phyloP scores from a whole-genome alignment of 2,797 vertebrate genomes.

The Poecilia wingei region DNA sequence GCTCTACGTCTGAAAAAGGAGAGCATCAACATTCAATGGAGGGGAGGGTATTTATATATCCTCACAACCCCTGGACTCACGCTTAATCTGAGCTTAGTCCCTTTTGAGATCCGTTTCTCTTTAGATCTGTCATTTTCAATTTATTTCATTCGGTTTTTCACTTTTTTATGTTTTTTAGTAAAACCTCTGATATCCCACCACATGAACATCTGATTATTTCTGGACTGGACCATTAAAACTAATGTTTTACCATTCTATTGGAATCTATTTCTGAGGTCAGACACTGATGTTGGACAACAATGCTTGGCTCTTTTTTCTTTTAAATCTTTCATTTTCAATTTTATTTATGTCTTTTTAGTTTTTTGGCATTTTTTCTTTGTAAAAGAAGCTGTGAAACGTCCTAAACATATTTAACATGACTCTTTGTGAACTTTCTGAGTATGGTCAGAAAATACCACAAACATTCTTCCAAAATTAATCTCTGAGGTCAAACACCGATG shows the following conservation, averaged over 20 bases:
- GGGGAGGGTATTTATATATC: conserved; percentile 70
- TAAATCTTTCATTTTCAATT: no score
- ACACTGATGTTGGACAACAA: neutral
- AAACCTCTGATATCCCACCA: neutral
- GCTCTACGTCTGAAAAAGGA: conserved; percentile 51
- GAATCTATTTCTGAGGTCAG: neutral
- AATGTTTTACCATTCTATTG: neutral
- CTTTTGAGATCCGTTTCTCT: conserved; percentile 37
- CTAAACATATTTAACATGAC: no score
- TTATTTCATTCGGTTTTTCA: conserved; percentile 13
- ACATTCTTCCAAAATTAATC: no score
- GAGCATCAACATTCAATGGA: conserved; percentile 66
- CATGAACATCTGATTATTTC: neutral
- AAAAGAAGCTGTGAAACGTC: no score
- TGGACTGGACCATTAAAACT: no score
- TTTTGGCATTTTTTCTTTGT: no score
- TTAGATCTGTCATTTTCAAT: conserved; percentile 51
- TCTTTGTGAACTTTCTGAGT: no score
- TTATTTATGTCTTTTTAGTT: no score
- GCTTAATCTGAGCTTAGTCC: conserved; percentile 31
- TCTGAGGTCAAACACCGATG: no score
- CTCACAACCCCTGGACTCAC: conserved; percentile 41
- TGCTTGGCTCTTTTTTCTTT: neutral
- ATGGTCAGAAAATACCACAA: no score
- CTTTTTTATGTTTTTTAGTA: neutral